Base-by-base conservation (phyloP, 2,113 vertebrate species). In the Nesogale talazaci region DNA sequence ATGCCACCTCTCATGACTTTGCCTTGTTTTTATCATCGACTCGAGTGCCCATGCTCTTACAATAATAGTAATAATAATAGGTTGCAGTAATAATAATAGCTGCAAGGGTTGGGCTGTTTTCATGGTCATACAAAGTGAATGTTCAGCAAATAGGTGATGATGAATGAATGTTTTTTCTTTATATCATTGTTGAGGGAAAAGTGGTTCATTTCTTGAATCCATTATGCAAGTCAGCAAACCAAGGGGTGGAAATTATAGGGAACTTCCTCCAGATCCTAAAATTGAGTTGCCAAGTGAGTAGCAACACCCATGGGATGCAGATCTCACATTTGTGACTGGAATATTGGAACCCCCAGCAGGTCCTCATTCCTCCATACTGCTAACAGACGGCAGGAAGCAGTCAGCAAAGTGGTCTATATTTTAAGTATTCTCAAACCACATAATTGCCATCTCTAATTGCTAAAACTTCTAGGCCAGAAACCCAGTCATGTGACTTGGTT, bases 381-480 rank as follows among this genome's bases (percentile, higher is more conserved):
- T 79, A 38, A 46, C 2, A 17, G 31, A 59, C 65, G 29, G 19
- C 6, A 83, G 63, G 25, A 34, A 2, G 0, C 15, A 69, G 46
- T 27, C 63, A 70, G 69, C 56, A 59, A 34, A 0, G n/a, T 19
- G 36, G 31, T 27, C 76, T 77, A 38, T 92, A 89, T 93, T 94
- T 93, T 83, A 94, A 89, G 91, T 76, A 42, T 27, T 85, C 82
- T 20, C 8, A 79, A 94, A 92, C 87, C 93, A 85, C 85, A 25
- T 70, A 83, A 85, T 85, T 92, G 52, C 85, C 7, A 0, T 70
- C 57, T 74, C 89, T 56, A 82, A 70, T 92, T 91, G 95, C 92
- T 94, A 85, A 94, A 94, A 86, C 38, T 77, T 89, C 46, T 38
- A 85, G 65, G 85, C 65, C 89, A 94, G 63, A 91, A 89, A 82